A percentile compares a stretch with the other conserved stretches of the same genome.
Conservation (phyloP, 2,888 invertebrate genomes). For the Crossocerus cetratus region DNA sequence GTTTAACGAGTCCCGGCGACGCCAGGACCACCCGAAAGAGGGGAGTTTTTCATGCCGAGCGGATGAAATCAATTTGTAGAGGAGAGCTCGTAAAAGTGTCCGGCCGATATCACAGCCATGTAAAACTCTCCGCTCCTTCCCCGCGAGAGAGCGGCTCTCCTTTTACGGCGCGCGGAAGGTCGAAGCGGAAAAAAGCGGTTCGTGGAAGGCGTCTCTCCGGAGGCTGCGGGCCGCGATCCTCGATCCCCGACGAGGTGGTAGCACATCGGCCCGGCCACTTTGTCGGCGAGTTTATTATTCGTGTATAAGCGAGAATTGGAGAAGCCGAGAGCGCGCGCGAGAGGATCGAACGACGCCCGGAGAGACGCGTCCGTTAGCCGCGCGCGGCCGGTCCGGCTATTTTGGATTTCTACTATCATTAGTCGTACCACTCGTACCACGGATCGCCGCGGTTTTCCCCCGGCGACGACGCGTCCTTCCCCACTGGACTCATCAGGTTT, state of each 20-base stretch:
- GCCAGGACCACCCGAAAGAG: background rate
- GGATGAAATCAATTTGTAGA: constrained; percentile 50
- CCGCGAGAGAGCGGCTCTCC: constrained; percentile 40
- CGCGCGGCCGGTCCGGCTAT: background rate
- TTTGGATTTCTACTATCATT: background rate
- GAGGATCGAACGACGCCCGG: constrained; percentile 32
- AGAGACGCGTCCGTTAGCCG: background rate
- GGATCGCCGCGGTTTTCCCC: no score
- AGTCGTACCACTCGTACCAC: background rate
- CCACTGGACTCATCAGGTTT: no score
- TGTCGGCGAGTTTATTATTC: constrained; percentile 67
- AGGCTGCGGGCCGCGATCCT: constrained; percentile 23
- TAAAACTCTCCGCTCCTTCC: constrained; percentile 29
- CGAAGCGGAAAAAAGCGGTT: constrained; percentile 50
- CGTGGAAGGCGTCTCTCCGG: constrained; percentile 51
- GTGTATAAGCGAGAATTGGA: constrained; percentile 51
- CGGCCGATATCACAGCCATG: constrained; percentile 30
- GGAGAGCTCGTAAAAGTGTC: constrained; percentile 45
- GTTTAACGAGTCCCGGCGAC: background rate
- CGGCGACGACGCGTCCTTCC: no score
- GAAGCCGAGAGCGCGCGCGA: no score
- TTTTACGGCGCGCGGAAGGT: constrained; percentile 43
- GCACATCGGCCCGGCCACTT: constrained; percentile 52
- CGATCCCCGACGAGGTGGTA: constrained; percentile 26
- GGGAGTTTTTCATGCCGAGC: background rate